Base-by-base conservation (phyloP, 2,113 vertebrate genomes). In the Zosterops japonicus region DNA sequence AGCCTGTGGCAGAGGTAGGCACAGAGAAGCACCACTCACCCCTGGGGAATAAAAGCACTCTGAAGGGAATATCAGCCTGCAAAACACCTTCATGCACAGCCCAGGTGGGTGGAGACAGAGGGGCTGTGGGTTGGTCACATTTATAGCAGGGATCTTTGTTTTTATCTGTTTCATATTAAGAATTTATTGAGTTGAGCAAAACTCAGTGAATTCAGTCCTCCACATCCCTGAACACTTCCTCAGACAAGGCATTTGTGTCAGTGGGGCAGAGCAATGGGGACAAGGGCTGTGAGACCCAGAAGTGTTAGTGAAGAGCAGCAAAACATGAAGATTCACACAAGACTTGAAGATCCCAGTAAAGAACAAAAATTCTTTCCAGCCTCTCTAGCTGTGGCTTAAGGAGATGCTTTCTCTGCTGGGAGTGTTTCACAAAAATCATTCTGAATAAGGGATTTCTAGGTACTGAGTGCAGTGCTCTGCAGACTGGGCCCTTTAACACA, bases 1-100 rank as follows among this genome's bases (percentile, higher is more conserved):
- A 69, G 77, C 94, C 94, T 18, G 61, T 4, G 6, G 31, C 46
- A 35, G 19, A 97, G 96, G 96, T 97, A 67, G 63, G 89, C 20
- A 24, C 61, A 49, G 15, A 1, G 52, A n/a, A 65, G 16, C 44
- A 60, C 16, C 31, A 19, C 24, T 29, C 47, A 5, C 8, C 21
- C 15, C 24, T 2, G 6, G 25, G 39, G 14, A 21, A 11, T n/a
- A 33, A 31, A 52, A 57, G 1, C 59, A 3, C 44, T 39, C 42
- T 20, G 24, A 20, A 42, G 63, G 22, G 47, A 57, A 5, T 23
- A 1, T 57, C 8, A 4, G 16, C 18, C 4, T 14, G 82, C 11
- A 60, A 18, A 87, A 57, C 31, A 4, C 31, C 35, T 50, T 24
- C 2, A 4, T 6, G n/a, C 35, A 23, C 65, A 69, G 75, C 28